Base-by-base conservation (phyloP, 2,113 vertebrate genomes). In the Orcinus orca region DNA sequence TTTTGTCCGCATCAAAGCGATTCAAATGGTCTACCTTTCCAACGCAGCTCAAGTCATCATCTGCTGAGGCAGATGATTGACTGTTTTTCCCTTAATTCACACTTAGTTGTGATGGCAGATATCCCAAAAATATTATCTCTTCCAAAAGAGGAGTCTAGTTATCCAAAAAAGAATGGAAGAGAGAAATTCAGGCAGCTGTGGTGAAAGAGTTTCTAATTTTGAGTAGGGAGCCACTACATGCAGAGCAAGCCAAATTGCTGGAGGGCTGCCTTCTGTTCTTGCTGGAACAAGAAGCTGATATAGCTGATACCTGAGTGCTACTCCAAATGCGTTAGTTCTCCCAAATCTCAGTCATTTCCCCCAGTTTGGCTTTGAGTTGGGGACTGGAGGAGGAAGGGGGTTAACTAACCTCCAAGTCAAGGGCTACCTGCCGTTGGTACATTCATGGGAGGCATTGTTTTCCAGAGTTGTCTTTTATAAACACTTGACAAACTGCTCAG, bases 21-120 rank as follows among this genome's bases (percentile, higher is more conserved):
- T 79, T 21, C 73, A 86, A 93, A 79, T 6, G 25, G 29, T 92
- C 50, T 83, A 88, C 83, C 79, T 95, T 87, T 87, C 87, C 79
- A 92, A 82, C 18, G 60, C 70, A 96, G 31, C 1, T 0, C 29
- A 60, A 95, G 33, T 47, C 7, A 47, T 93, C 89, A 50, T 85
- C 92, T 96, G 55, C 17, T 63, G 20, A 87, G 47, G 53, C 77
- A 93, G 62, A 93, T 55, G 71, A 96, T 50, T 71, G 1, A 79
- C 33, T 89, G 41, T 33, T 93, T 73, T 50, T 31, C 21, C 36
- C 63, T 79, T 73, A 55, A 71, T 79, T 96, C 82, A 91, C 70
- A 97, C 80, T 90, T 80, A 95, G 63, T 70, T 50, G 63, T 15
- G 74, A 90, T 88, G 91, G 88, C 76, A 82, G 41, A 81, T 93